Evolutionary conservation across 2,113 vertebrate species (phyloP), one percentile per base, ranked within the genome.

Genomic region (Ameiurus melas): DNA sequence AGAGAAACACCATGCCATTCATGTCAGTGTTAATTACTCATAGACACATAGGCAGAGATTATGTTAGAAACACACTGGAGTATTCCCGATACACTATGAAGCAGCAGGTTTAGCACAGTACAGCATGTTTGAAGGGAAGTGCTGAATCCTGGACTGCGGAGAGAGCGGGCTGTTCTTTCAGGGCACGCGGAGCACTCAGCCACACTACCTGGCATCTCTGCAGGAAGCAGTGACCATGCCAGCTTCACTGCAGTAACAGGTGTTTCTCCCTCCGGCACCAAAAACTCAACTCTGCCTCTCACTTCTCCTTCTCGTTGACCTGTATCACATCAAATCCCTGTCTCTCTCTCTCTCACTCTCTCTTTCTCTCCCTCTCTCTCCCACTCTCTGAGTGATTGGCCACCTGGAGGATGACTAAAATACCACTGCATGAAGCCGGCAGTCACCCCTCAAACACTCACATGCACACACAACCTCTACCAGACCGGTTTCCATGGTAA

Each of bases 331-430:
- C 77, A 43, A 80, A 85, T 55, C 83, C 36, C 43, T 82, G 25
- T 60, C 17, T 82, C 68, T 62, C 82, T 85, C 68, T 73, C 62
- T 43, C 5, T 88, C 78, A 53, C 75, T n/a, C 73, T 68, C n/a
- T 90, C 47, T 89, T 88, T 62, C 82, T 78, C 60, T 47, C 84
- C n/a, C 20, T 87, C 51, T 87, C 83, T 79, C 77, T 80, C 33
- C 75, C 78, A 83, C 60, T 78, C 30, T 92, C 90, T 93, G 91
- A 93, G 91, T 92, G 93, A 92, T 89, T 89, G 91, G 92, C 92
- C 94, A 95, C 93, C 93, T 94, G 94, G 93, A 93, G 89, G 92
- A 94, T 94, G 94, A 90, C 92, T 92, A 93, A 92, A 91, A 95
- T 93, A 94, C 91, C 91, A 94, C 92, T 92, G 75, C 93, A 93